phyloP scores from a whole-genome alignment of 2,888 invertebrate genomes.

The Amphimallon solstitiale region DNA sequence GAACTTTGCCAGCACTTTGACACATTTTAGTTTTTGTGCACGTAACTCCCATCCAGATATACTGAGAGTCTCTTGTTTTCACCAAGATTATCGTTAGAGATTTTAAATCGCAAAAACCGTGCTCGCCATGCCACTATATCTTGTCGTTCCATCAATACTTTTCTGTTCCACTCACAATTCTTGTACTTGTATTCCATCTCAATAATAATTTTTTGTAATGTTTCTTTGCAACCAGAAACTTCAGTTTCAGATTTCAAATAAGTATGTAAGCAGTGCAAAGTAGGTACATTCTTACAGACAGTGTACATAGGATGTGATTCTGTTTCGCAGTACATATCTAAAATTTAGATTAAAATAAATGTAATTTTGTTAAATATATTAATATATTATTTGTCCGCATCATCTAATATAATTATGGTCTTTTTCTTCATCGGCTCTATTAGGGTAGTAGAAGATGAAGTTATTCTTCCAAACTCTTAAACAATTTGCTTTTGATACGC shows the following conservation, averaged over 20 bases:
- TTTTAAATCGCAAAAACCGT: background rate
- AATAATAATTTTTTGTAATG: constrained; percentile 1
- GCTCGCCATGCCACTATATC: constrained; percentile 5
- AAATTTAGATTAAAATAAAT: background rate
- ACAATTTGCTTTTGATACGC: too few species aligned
- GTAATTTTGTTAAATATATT: too few species aligned
- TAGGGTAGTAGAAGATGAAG: too few species aligned
- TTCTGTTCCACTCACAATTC: background rate
- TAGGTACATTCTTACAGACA: background rate
- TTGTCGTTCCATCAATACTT: background rate
- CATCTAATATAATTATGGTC: too few species aligned
- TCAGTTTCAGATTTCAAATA: background rate
- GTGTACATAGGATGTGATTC: background rate
- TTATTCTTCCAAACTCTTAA: too few species aligned
- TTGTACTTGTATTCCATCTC: constrained; percentile 2
- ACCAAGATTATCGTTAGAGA: background rate
- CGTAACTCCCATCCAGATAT: constrained; percentile 7
- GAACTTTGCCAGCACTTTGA: constrained; percentile 13
- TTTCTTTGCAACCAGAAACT: constrained; percentile 1
- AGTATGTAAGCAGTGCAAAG: background rate
- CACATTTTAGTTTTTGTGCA: constrained; percentile 6
- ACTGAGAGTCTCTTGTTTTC: background rate
- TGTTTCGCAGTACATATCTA: background rate
- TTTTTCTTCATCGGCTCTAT: too few species aligned
- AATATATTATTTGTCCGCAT: too few species aligned